Percentiles rank a stretch among this genome's conserved stretches.
These are phyloP conservation scores for Eutolmus rufibarbis DNA, from an alignment of 2,888 invertebrate species.

Conservation along the genomic window DNA sequence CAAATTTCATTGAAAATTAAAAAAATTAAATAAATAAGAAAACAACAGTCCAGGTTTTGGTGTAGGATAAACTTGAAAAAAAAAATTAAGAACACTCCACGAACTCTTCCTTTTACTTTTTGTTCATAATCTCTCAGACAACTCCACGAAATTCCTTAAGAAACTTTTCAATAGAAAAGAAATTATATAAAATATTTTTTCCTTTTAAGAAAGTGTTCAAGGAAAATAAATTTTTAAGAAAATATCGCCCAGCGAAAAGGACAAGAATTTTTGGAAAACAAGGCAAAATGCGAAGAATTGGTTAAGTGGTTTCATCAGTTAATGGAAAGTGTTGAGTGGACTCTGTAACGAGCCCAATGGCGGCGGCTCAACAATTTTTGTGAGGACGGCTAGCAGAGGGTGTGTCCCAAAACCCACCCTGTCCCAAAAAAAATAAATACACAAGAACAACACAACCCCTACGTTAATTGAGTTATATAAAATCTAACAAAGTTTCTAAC, in stretches of 20 bases:
- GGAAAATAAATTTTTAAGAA: background rate
- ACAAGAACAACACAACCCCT: background rate
- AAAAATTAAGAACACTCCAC: background rate
- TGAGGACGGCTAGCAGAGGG: constrained; percentile 39
- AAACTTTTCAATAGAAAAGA: background rate
- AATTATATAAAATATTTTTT: background rate
- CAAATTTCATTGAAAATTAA: background rate
- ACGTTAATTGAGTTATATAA: background rate
- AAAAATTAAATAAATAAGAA: background rate
- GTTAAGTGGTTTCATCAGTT: background rate
- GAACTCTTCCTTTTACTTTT: background rate
- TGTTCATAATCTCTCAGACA: background rate
- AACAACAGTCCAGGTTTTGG: background rate
- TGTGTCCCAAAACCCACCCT: background rate
- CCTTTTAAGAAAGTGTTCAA: background rate
- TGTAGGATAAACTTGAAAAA: background rate
- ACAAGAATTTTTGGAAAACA: background rate
- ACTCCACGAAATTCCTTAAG: background rate
- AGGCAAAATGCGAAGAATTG: background rate
- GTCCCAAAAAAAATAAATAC: background rate
- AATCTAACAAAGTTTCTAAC: background rate
- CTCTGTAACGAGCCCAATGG: constrained; percentile 30
- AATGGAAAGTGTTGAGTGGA: constrained; percentile 38
- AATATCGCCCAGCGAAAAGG: background rate
- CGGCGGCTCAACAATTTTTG: constrained; percentile 24